These are phyloP conservation scores for Onchidella celtica DNA, from an alignment of 2,888 invertebrate species.

Conservation along the genomic window DNA sequence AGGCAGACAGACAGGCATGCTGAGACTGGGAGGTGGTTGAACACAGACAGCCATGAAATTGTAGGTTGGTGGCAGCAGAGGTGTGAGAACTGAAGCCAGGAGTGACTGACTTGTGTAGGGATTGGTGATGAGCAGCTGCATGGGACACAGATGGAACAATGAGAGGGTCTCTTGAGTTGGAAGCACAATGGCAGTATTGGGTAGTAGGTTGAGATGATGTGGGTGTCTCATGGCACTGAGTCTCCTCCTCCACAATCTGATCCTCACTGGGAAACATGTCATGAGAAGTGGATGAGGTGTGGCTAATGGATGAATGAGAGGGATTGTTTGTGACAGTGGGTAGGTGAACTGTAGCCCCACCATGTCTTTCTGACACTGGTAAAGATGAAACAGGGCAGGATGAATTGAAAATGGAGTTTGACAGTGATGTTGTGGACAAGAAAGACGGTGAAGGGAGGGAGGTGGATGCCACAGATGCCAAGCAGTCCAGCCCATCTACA, in stretches of 20 bases:
- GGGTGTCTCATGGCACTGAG: no score
- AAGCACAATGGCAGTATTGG: no score
- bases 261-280: background rate
- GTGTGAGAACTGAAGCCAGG: background rate
- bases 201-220: no score
- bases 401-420: conserved; percentile 9
- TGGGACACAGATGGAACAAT: no score
- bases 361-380: background rate
- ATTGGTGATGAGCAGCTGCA: no score
- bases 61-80: background rate
- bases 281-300: background rate
- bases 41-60: background rate
- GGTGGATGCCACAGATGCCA: conserved; percentile 9
- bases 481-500: conserved; percentile 34
- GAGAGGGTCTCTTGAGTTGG: no score
- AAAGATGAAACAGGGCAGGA: background rate
- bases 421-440: background rate
- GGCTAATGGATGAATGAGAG: background rate
- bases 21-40: no score
- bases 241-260: no score
- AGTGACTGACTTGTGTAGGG: background rate
- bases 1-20: no score
- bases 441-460: conserved; percentile 10
- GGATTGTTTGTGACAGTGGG: background rate
- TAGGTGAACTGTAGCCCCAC: background rate